These are phyloP conservation scores for Semotilus atromaculatus DNA, from an alignment of 2,797 vertebrate species.

Conservation along the genomic window DNA sequence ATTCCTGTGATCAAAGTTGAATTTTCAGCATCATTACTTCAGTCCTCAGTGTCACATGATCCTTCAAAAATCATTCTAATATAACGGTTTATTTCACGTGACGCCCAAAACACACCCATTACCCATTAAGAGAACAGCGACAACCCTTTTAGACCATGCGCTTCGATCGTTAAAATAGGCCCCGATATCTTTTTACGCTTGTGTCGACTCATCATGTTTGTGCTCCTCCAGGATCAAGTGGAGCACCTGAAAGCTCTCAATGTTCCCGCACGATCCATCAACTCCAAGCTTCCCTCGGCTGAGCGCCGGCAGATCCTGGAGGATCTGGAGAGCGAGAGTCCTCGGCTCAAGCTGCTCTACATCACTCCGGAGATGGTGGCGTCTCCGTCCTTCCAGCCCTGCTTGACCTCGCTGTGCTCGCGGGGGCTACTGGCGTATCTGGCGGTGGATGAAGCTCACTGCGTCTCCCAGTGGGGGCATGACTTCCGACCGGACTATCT, in stretches of 20 bases:
- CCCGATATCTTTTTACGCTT: no score
- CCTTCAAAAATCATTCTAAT: no score
- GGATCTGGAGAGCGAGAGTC: conserved; percentile 84
- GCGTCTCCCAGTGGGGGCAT: conserved; percentile 98
- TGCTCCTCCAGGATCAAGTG: conserved; percentile 86
- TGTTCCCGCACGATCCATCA: conserved; percentile 89
- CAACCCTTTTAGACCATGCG: no score
- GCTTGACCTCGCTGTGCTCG: conserved; percentile 81
- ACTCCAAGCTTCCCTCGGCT: conserved; percentile 86
- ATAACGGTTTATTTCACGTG: no score
- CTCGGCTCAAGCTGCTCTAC: conserved; percentile 90
- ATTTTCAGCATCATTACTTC: no score
- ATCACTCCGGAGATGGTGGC: conserved; percentile 98
- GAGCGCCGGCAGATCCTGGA: conserved; percentile 85
- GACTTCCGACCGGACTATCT: conserved; percentile 97
- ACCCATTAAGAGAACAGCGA: no score
- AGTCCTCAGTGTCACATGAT: no score
- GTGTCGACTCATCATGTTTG: not conserved
- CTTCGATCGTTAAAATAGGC: no score
- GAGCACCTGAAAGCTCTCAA: conserved; percentile 86
- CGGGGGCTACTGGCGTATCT: conserved; percentile 87
- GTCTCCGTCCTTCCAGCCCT: conserved; percentile 88
- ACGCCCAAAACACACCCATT: no score
- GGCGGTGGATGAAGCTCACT: conserved; percentile 96
- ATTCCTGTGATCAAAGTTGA: no score